These are phyloP conservation scores for Poeciliopsis infans DNA, from an alignment of 2,797 vertebrate genomes.

Conservation along the genomic window DNA sequence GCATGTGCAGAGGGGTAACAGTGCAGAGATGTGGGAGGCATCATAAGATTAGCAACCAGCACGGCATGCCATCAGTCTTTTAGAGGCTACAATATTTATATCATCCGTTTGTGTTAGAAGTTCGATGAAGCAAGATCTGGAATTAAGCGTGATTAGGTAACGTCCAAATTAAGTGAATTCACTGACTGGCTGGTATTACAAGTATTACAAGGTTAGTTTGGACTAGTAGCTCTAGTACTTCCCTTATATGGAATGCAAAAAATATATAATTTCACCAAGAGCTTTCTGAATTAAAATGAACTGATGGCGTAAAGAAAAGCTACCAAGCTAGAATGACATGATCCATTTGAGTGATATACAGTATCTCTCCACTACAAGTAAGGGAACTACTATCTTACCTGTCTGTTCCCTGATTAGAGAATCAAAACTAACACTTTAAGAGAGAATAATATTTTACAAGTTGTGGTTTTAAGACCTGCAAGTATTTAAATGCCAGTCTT, in stretches of 20 bases:
- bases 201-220: not conserved
- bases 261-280: not conserved
- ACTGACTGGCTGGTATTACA: not conserved
- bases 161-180: not conserved
- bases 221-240: not conserved
- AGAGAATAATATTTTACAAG: not conserved
- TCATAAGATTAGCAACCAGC: conserved; percentile 60
- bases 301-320: not conserved
- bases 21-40: conserved; percentile 60
- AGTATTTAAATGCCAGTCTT: not conserved
- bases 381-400: not conserved
- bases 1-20: conserved; percentile 13
- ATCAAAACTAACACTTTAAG: not conserved
- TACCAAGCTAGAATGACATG: not conserved
- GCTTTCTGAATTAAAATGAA: not conserved
- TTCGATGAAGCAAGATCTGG: not conserved
- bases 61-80: conserved; percentile 60
- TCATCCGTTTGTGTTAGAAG: conserved; percentile 41
- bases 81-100: conserved; percentile 61
- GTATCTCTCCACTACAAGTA: too few relatives aligned
- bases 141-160: conserved; percentile 16
- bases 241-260: not conserved
- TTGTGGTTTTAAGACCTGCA: too few relatives aligned
- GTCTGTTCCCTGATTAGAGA: not conserved
- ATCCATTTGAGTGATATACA: not conserved